Evolutionary conservation across 2,113 vertebrate species (phyloP).

Genomic region (Eulemur rufifrons): DNA sequence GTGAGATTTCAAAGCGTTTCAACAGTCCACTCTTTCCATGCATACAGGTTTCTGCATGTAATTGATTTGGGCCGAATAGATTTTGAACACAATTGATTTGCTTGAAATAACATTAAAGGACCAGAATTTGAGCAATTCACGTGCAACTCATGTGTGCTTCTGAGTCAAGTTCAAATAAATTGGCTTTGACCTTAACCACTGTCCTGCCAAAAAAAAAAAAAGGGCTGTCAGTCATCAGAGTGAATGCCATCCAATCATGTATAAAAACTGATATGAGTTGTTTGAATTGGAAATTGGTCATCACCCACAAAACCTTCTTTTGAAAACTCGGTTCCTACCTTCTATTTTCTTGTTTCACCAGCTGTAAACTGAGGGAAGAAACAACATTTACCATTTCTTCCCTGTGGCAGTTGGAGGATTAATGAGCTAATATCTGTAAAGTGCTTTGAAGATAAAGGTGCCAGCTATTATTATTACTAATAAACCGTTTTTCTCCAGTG

Average conservation of each 20-base stretch:
- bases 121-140: neutral
- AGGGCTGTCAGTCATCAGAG: neutral
- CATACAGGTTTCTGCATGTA: neutral
- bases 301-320: neutral
- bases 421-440: constrained; percentile 68
- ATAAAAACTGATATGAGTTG: neutral
- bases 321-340: neutral
- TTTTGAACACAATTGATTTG: constrained; percentile 42
- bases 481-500: constrained; percentile 68
- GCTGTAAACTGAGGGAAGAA: neutral
- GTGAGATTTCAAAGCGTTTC: neutral
- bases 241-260: neutral
- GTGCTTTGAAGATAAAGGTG: constrained; percentile 63
- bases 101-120: constrained; percentile 33
- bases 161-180: constrained; percentile 47
- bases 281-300: neutral
- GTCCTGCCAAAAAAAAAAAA: neutral
- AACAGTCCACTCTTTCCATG: neutral
- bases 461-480: constrained; percentile 74
- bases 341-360: neutral
- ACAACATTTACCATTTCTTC: neutral
- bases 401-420: constrained; percentile 24
- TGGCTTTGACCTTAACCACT: constrained; percentile 27
- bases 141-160: neutral
- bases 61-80: constrained; percentile 38